Evolutionary conservation across 2,888 invertebrate genomes (phyloP).

Genomic region (Dione vanillae): DNA sequence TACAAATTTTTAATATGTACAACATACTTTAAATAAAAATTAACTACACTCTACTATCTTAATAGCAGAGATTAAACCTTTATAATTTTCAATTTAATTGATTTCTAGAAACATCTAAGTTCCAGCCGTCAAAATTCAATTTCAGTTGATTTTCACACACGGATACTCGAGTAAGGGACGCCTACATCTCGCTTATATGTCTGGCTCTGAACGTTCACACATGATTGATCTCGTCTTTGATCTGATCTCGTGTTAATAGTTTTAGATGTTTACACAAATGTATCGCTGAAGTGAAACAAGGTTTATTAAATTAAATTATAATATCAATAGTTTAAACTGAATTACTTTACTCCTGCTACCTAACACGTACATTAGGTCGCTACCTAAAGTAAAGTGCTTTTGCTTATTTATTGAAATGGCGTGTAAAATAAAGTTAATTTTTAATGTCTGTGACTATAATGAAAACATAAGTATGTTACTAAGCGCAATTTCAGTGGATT

Average conservation of each 20-base stretch:
- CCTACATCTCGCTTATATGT: slow-evolving; percentile 26
- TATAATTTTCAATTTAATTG: background rate
- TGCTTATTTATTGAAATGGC: too few relatives aligned
- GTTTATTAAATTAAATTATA: slow-evolving; percentile 6
- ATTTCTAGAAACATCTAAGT: background rate
- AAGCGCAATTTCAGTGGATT: too few relatives aligned
- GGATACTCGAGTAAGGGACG: slow-evolving; percentile 38
- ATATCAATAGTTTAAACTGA: background rate
- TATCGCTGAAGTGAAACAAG: background rate
- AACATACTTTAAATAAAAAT: too few relatives aligned
- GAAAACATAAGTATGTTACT: too few relatives aligned
- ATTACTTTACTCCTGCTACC: too few relatives aligned
- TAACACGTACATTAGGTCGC: too few relatives aligned
- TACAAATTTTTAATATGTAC: background rate
- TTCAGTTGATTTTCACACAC: slow-evolving; percentile 42
- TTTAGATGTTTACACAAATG: slow-evolving; percentile 14
- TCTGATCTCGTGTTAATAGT: slow-evolving; percentile 11
- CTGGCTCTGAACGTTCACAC: slow-evolving; percentile 21
- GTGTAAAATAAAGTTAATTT: too few relatives aligned
- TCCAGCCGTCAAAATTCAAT: slow-evolving; percentile 40
- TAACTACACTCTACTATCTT: too few relatives aligned
- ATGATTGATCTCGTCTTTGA: slow-evolving; percentile 31
- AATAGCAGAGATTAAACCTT: background rate
- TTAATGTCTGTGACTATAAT: too few relatives aligned
- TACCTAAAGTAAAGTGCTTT: too few relatives aligned